Percentiles rank a stretch among this genome's conserved stretches.
phyloP scores from a whole-genome alignment of 2,113 vertebrate genomes.

The Sinocyclocheilus maitianheensis region DNA sequence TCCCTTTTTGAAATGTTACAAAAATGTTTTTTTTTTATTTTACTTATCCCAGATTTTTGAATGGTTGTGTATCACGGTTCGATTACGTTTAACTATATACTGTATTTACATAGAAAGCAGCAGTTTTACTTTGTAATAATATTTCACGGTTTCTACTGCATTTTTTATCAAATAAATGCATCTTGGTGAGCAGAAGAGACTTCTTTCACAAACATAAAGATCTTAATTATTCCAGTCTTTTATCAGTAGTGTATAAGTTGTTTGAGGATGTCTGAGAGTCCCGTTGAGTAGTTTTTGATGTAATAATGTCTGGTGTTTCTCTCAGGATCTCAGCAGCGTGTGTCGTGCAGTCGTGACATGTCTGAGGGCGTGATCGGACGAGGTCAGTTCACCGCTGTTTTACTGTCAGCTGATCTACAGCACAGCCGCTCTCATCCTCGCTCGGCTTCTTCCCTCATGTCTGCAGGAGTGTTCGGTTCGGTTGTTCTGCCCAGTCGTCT shows the following conservation, averaged over 20 bases:
- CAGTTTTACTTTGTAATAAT: neutral
- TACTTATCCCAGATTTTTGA: too few relatives aligned
- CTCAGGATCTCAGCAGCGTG: constrained; percentile 67
- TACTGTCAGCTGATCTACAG: neutral
- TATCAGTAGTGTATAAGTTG: neutral
- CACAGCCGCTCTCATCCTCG: neutral
- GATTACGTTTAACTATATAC: neutral
- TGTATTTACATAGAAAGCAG: neutral
- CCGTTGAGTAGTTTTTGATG: neutral
- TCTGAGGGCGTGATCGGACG: constrained; percentile 84
- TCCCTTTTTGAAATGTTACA: too few relatives aligned
- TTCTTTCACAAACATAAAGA: neutral
- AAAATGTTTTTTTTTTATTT: too few relatives aligned
- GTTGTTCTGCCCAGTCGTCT: constrained; percentile 58
- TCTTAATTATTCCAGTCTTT: neutral
- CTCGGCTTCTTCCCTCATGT: neutral
- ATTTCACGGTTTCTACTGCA: neutral
- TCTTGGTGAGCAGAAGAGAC: neutral
- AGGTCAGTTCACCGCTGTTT: constrained; percentile 72
- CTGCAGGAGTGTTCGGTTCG: constrained; percentile 83
- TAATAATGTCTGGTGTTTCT: neutral
- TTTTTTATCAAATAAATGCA: neutral
- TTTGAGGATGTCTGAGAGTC: neutral
- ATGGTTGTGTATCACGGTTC: too few relatives aligned
- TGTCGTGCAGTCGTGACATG: constrained; percentile 65